These are phyloP conservation scores for Rosalia funebris DNA, from an alignment of 2,888 invertebrate genomes.

Conservation along the genomic window DNA sequence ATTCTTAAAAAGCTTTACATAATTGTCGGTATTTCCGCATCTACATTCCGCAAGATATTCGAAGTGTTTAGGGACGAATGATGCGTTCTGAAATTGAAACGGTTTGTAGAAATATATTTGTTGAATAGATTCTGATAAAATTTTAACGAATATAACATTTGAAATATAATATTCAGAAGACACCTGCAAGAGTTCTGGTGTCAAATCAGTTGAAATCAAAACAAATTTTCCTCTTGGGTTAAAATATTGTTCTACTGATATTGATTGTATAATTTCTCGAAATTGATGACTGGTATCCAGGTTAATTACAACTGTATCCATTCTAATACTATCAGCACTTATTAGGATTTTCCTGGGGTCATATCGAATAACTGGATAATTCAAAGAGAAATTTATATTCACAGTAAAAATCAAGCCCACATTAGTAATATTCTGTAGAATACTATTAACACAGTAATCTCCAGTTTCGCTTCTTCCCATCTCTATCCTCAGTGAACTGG, in stretches of 20 bases:
- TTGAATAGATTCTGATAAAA: neutral
- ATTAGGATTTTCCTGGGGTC: neutral
- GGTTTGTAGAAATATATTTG: conserved; percentile 3
- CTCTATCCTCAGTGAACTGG: no score
- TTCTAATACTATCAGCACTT: neutral
- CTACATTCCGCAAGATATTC: neutral
- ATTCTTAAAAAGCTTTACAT: neutral
- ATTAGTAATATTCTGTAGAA: neutral
- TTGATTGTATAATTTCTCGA: neutral
- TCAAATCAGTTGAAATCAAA: conserved; percentile 1
- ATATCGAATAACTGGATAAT: neutral
- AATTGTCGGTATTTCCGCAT: neutral
- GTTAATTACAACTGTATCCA: conserved; percentile 9
- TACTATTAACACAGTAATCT: no score
- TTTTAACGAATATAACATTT: conserved; percentile 8
- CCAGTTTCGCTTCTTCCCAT: no score
- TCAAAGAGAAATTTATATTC: neutral
- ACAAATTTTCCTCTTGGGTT: conserved; percentile 16
- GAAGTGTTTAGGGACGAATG: conserved; percentile 10
- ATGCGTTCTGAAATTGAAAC: conserved; percentile 5
- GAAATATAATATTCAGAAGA: conserved; percentile 6
- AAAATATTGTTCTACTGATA: conserved; percentile 11
- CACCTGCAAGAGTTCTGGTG: neutral
- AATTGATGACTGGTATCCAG: neutral
- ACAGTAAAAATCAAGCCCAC: neutral